Base-by-base conservation (phyloP, 2,113 vertebrate species). In the Silurus meridionalis region DNA sequence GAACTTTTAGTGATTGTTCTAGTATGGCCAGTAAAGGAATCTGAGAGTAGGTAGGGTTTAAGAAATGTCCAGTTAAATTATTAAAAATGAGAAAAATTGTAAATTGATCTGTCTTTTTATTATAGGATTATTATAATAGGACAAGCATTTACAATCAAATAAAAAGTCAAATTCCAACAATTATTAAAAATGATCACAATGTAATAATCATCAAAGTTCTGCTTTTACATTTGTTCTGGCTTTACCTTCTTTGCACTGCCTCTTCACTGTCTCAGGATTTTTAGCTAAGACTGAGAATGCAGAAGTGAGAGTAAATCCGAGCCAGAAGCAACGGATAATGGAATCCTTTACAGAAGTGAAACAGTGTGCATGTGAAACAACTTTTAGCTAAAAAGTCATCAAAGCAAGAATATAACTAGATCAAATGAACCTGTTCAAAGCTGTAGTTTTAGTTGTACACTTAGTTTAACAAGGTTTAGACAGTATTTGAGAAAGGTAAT, bases 261-360 rank as follows among this genome's bases (percentile, higher is more conserved):
- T 48, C 37, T 48, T 1, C 9, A n/a, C n/a, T 58, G 55, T 58
- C 77, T 57, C 23, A 57, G 52, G 37, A 0, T 17, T 28, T 80
- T 60, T 11, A 60, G 8, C 37, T 21, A 37, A 21, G 17, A 9
- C 19, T 37, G 28, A 46, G 37, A 79, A 80, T 80, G 28, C 57
- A 46, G 78, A 80, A 80, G 28, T 37, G 78, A 61, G 60, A 60
- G 17, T 80, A 80, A 60, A 80, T 80, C 28, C 17, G 19, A 46
- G 23, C 13, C 52, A 15, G 50, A 25, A 11, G 55, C 6, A 15
- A 3, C 75, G 14, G 74, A 21, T 48, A 2, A 0, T 77, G 11
- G 23, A 14, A 6, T 77, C 13, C 3, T 78, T 80, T 60, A 60
- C 25, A 80, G 78, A 80, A 80, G 78, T 80, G 78, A 80, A 80